Base-by-base conservation (phyloP, 2,113 vertebrate species). In the Porphyrio hochstetteri region DNA sequence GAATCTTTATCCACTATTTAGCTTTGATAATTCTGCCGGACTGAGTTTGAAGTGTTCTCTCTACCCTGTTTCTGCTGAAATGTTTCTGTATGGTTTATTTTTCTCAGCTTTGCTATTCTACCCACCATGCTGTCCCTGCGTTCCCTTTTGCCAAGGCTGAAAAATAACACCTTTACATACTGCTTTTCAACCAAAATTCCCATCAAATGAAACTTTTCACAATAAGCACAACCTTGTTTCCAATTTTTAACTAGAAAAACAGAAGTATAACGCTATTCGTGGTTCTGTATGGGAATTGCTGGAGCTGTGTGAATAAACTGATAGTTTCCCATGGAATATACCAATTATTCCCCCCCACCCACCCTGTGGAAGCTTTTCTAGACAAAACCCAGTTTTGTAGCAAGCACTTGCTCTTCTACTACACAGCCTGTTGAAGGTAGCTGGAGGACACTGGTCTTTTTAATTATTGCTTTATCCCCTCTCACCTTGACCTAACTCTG, bases 401-500 rank as follows among this genome's bases (percentile, higher is more conserved):
- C 44, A 81, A 72, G 31, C 17, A 78, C 40, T 96, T 71, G 69
- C 27, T 95, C 60, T 76, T 79, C 53, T 72, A n/a, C 80, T 80
- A 46, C 57, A 40, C 36, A 84, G 65, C 12, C 44, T 42, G 21
- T 5, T 63, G 77, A 95, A 95, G 50, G 48, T 46, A 50, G 77
- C 50, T 84, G 67, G 16, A 76, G 61, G 81, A 94, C 0, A 0
- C 69, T 63, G 48, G 48, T 78, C 77, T 85, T 95, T 93, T 93
- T 91, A 95, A 92, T 94, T 95, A 97, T 70, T 94, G 67, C 81
- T 93, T 95, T 96, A 94, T 96, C 92, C 67, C 72, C 52, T 84
- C 91, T 97, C 93, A 97, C 96, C 96, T 94, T 96, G 96, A 96
- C 91, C 95, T 95, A 85, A 87, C 78, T 52, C 50, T 96, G 94